These are phyloP conservation scores for Stenchaetothrips biformis DNA, from an alignment of 2,888 invertebrate species.

Conservation along the genomic window DNA sequence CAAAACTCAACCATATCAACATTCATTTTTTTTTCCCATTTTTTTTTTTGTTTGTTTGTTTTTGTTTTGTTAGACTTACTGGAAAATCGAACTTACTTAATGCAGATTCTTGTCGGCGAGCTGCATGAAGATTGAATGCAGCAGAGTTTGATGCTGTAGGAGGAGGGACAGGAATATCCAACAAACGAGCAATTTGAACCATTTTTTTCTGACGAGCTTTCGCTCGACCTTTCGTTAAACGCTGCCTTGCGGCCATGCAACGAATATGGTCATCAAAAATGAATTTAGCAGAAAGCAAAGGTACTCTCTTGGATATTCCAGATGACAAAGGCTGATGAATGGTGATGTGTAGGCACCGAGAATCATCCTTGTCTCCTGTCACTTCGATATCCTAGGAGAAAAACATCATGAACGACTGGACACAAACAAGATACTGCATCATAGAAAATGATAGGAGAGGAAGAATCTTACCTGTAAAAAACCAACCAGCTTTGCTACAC, in stretches of 20 bases:
- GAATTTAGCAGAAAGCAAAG: slow-evolving; percentile 85
- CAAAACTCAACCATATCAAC: not conserved
- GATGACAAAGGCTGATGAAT: slow-evolving; percentile 67
- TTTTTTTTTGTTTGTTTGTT: too few species aligned
- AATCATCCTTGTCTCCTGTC: slow-evolving; percentile 93
- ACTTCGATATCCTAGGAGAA: slow-evolving; percentile 77
- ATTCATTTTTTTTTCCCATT: not conserved
- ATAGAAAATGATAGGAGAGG: not conserved
- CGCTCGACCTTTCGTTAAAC: slow-evolving; percentile 67
- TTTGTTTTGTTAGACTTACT: not conserved
- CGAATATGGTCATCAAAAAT: slow-evolving; percentile 98
- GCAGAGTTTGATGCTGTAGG: slow-evolving; percentile 30
- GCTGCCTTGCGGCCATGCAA: slow-evolving; percentile 98
- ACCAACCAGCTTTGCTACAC: slow-evolving; percentile 93
- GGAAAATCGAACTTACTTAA: slow-evolving; percentile 33
- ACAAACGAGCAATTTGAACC: slow-evolving; percentile 86
- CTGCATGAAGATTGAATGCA: slow-evolving; percentile 36
- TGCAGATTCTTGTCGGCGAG: slow-evolving; percentile 40
- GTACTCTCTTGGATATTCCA: slow-evolving; percentile 64
- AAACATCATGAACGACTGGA: not conserved
- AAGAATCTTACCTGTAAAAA: slow-evolving; percentile 60
- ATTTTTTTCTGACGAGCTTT: slow-evolving; percentile 96
- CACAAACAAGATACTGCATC: not conserved
- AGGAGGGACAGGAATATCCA: slow-evolving; percentile 62
- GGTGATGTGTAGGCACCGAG: slow-evolving; percentile 87